Evolutionary conservation across 2,797 vertebrate species (phyloP), one percentile per base, ranked within the genome.

Genomic region (Helostoma temminkii): DNA sequence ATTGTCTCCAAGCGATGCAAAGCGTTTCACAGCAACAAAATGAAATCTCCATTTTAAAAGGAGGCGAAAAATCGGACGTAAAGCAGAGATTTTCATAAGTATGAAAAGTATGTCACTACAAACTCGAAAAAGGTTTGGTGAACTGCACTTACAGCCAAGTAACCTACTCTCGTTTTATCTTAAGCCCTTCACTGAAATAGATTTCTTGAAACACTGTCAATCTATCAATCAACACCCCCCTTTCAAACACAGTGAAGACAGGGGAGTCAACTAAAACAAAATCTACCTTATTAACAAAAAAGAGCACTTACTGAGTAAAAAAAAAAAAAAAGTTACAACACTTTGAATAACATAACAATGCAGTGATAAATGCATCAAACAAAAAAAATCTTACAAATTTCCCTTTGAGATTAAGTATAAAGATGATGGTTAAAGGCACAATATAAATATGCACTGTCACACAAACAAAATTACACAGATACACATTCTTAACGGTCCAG

Each of bases 401-500:
- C 88, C 90, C 87, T 92, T 93, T 90, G 83, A 89, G 90, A 90
- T 88, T 83, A 91, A 83, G 80, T 79, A 82, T 73, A 90, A 62
- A 67, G 80, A 81, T 79, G 74, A 85, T 70, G 89, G 71, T 78
- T 91, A 92, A 94, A 94, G 93, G 93, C 93, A 94, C 93, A 63
- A 88, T 92, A 93, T 93, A 93, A 94, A 94, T 94, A 94, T 87
- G 72, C 89, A 92, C 84, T 82, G 64, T 72, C 82, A 84, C 81
- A 9, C 74, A 63, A 78, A 39, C 32, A 24, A 78, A 52, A 43
- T 66, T 36, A 71, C 65, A 86, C 62, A 79, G 21, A 61, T 82
- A 90, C 86, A 94, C 93, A 94, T 92, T 93, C 92, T 68, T 86
- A 89, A 89, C 81, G 78, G 90, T 93, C 92, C 78, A 93, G 93